Evolutionary conservation across 2,797 vertebrate genomes (phyloP), one percentile per base, ranked within the genome.

Genomic region (Furcifer pardalis): DNA sequence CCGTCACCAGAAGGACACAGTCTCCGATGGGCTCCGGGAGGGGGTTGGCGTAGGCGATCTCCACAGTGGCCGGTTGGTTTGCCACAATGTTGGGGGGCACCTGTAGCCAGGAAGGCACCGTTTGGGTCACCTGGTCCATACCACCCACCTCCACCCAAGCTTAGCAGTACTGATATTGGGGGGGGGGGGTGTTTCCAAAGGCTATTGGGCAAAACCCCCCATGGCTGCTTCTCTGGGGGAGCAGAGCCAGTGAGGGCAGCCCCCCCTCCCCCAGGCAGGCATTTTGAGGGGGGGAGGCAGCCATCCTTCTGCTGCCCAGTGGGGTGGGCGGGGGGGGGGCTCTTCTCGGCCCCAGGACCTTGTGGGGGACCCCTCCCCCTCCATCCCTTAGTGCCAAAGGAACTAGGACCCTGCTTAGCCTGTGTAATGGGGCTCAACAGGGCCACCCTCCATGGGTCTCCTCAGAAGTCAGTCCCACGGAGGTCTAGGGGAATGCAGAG

Each of bases 31-130:
- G 94, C 65, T 95, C 94, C 0, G 96, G 95, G 60, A 97, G 94
- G 0, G 96, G 96, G 78, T 97, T 97, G 90, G 94, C 91, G 1
- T 96, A 97, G 0, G 93, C 92, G 87, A 97, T 94, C 87, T 93
- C 94, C 7, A 96, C 90, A 0, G 88, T 94, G 81, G 91, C 83
- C 0, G 95, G 91, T 71, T 23, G 93, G 86, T 79, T 91, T 73
- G 95, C 91, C 1, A 77, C 89, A 0, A 94, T 81, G 15, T 87
- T 46, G 0, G 88, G 86, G 49, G 94, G 92, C 13, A 95, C 76
- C 96, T 97, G 69, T 2, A 27, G 15, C 13, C 52, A 49, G 52
- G n/a, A 82, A 81, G 79, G 75, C 52, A 81, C 2, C 0, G 6
- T 56, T 37, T 69, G 46, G 59, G 7, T 23, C 25, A 75, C 52